phyloP scores from a whole-genome alignment of 23 tunicate species.

The Trididemnum miniatum region DNA sequence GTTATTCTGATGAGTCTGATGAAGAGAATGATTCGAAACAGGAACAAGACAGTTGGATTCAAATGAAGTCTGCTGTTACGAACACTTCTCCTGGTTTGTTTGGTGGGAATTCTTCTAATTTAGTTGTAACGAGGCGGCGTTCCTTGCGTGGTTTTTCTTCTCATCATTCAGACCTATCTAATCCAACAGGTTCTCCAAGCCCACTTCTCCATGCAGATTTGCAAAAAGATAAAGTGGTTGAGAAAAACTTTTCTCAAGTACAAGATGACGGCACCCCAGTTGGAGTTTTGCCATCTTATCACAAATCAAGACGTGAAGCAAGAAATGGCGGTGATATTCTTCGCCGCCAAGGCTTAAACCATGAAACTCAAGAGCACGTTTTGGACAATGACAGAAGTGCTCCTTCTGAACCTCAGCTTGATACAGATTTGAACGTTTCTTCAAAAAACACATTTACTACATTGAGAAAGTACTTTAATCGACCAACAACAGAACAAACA shows the following conservation, averaged over 20 bases:
- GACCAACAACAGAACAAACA: not conserved
- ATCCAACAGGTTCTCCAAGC: not conserved
- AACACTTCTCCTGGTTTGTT: conserved; percentile 47
- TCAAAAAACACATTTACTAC: not conserved
- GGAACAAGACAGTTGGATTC: conserved; percentile 23
- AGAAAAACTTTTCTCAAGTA: no score
- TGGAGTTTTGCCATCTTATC: not conserved
- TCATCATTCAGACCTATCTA: not conserved
- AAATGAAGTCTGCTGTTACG: conserved; percentile 24
- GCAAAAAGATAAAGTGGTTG: not conserved
- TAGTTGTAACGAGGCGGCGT: not conserved
- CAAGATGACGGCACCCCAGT: not conserved
- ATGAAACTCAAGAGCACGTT: not conserved
- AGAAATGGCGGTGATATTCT: conserved; percentile 6
- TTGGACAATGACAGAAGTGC: not conserved
- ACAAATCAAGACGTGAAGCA: not conserved
- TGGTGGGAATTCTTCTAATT: not conserved
- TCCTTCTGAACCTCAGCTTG: not conserved
- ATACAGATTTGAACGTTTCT: not conserved
- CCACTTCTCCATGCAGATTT: not conserved
- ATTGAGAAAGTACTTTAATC: not conserved
- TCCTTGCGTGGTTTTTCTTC: not conserved
- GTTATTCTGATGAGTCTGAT: conserved; percentile 67
- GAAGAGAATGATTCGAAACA: not conserved
- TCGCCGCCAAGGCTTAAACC: not conserved